A percentile compares a stretch with the other conserved stretches of the same genome.
Conservation (phyloP, 2,113 vertebrate genomes). For the Typhlomys cinereus region DNA sequence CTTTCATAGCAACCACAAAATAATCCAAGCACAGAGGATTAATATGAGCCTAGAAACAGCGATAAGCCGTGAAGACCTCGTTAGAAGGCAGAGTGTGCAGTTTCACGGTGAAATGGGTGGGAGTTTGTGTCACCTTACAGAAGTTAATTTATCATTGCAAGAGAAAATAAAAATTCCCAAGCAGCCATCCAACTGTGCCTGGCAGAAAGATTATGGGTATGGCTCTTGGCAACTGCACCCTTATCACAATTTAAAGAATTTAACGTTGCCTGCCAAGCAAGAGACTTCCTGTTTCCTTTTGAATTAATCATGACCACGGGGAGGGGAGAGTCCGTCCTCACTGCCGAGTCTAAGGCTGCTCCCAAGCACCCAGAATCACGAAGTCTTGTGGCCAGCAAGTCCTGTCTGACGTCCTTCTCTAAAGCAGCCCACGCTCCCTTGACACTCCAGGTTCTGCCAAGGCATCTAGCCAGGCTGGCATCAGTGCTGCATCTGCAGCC, state of each 20-base stretch:
- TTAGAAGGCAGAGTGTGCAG: background rate
- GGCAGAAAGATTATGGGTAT: background rate
- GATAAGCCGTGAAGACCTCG: slow-evolving; percentile 17
- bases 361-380: background rate
- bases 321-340: background rate
- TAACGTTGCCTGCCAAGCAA: background rate
- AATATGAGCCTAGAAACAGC: background rate
- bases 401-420: background rate
- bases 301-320: background rate
- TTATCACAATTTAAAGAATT: background rate
- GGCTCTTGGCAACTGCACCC: background rate
- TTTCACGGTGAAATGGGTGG: slow-evolving; percentile 14
- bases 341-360: background rate
- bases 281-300: slow-evolving; percentile 11
- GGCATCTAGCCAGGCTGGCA: background rate
- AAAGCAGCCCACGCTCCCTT: fast-evolving
- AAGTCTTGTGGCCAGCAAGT: background rate
- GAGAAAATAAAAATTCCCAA: background rate
- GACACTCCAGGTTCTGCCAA: background rate
- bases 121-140: background rate
- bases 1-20: background rate
- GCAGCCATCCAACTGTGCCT: background rate
- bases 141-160: background rate
- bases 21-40: background rate
- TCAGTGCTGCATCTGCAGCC: too few relatives aligned